Base-by-base conservation (phyloP, 2,113 vertebrate genomes). In the Pardalotus punctatus region DNA sequence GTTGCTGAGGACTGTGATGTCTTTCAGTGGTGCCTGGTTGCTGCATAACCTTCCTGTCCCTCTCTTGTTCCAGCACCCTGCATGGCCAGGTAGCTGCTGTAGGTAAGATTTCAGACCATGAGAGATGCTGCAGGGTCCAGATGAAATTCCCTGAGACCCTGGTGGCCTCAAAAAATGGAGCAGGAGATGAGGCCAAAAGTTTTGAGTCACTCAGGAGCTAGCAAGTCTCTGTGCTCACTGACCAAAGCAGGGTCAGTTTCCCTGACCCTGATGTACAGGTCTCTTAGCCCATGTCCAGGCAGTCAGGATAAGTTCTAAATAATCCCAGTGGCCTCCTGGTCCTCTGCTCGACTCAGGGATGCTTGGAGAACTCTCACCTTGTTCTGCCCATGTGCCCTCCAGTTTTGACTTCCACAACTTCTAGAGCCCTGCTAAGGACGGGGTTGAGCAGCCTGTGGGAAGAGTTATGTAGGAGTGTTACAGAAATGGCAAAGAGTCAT, bases 401-500 rank as follows among this genome's bases (percentile, higher is more conserved):
- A 35, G 10, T 64, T 90, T 60, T 53, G 40, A 21, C 14, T 69
- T 40, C 40, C 1, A 7, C 12, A 7, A 40, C 43, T 56, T 43
- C 45, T 29, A 36, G 51, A 50, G 9, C 7, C 33, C 36, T 62
- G 38, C n/a, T 31, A 36, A 22, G 25, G n/a, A 51, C 6, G 3
- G 40, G 15, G 5, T 8, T 28, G 47, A 58, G 36, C 50, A 86
- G 76, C 40, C 58, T 8, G 2, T 36, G 27, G n/a, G 27, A 62
- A 81, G 47, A 66, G 58, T 57, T 1, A 0, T 0, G 1, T 9
- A 7, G 2, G 4, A 51, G 29, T 2, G 5, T 64, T 67, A 36
- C 6, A 81, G 83, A 51, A 83, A 43, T 1, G 11, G 29, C n/a
- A n/a, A n/a, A n/a, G n/a, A 66, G 58, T 57, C 1, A 0, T 0